Base-by-base conservation (phyloP, 2,797 vertebrate species). In the Atherinosoma microstoma region DNA sequence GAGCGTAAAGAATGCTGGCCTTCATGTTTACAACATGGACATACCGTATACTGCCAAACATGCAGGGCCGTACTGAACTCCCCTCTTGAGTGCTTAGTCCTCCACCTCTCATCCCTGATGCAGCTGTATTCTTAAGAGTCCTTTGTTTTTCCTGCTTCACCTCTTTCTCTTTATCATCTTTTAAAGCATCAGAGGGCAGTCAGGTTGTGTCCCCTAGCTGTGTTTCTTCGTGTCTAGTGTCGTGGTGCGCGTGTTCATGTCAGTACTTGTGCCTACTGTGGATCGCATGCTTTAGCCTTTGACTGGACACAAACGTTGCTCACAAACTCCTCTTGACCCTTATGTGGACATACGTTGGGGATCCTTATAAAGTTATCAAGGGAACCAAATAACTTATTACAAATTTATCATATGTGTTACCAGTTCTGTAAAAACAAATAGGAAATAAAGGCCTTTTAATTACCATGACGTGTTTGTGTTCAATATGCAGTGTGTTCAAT, bases 371-470 rank as follows among this genome's bases (percentile, higher is more conserved):
- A 92, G 89, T 94, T 85, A 91, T 92, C 91, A 94, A 93, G 92
- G 93, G 94, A 95, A 94, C 94, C 94, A 95, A 95, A 94, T 94
- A 94, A 94, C 93, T 95, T 94, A 93, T 80, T 94, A 93, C 91
- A 91, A 91, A 93, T 94, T 92, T 94, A 94, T 92, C 94, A 94
- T 95, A 92, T 93, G 94, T 95, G 94, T 95, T 95, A 92, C 92
- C 91, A 94, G 93, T 93, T 94, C 94, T 95, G 95, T 95, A 94
- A 93, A 93, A 93, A 92, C 87, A 88, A 94, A 93, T 93, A 94
- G 93, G 92, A 95, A 95, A 95, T 94, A 95, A 95, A 95, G 93
- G 92, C 93, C 93, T 95, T 95, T 95, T 95, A 95, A 94, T 86
- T 92, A 95, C 89, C 90, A 89, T 76, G 86, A 86, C 61, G 86